Conservation (phyloP, 2,888 invertebrate species). For the Lysandra coridon region DNA sequence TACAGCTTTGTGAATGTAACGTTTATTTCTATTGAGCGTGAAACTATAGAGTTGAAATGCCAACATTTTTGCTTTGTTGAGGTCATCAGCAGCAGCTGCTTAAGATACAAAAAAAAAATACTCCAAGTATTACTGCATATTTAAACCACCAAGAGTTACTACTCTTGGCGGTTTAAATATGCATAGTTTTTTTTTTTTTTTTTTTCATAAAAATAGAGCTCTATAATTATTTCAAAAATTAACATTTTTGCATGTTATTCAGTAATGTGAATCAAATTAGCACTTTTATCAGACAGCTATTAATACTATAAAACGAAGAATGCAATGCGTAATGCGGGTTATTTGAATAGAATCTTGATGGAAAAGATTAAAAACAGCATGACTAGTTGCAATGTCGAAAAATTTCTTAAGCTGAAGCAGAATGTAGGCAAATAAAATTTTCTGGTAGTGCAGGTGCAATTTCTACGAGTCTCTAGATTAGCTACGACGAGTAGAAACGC, state of each 20-base stretch:
- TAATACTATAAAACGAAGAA: not conserved
- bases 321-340: not conserved
- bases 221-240: not conserved
- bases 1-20: not conserved
- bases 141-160: too few species aligned
- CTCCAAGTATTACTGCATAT: too few species aligned
- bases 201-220: not conserved
- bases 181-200: too few species aligned
- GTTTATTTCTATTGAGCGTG: slow-evolving; percentile 14
- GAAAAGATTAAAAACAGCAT: not conserved
- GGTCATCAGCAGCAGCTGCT: not conserved
- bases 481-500: not conserved
- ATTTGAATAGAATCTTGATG: not conserved
- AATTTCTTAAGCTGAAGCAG: slow-evolving; percentile 37
- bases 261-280: not conserved
- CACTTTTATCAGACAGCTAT: not conserved
- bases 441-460: slow-evolving; percentile 42
- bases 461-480: slow-evolving; percentile 46
- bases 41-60: not conserved
- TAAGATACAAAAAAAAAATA: too few species aligned
- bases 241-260: not conserved
- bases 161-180: too few species aligned
- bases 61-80: slow-evolving; percentile 9
- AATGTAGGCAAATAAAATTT: slow-evolving; percentile 50
- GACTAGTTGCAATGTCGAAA: slow-evolving; percentile 33